Evolutionary conservation across 2,113 vertebrate genomes (phyloP).

Genomic region (Erythrolamprus reginae): DNA sequence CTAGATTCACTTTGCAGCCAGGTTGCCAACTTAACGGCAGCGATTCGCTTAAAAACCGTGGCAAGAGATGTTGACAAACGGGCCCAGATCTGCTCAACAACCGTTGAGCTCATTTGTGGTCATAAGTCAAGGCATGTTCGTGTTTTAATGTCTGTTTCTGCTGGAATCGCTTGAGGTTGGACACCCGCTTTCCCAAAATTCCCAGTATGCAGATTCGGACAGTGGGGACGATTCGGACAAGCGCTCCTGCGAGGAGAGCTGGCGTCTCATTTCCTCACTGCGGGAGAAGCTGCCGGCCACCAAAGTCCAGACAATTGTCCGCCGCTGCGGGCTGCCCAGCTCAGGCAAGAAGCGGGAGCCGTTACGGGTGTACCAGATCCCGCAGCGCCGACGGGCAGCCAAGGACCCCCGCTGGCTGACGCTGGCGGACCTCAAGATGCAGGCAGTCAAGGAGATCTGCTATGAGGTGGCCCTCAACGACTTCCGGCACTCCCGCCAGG

Average conservation of each 20-base stretch:
- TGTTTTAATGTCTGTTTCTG: background rate
- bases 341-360: conserved; percentile 83
- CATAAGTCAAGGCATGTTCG: too few relatives aligned
- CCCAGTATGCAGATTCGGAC: conserved; percentile 81
- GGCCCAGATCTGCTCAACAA: background rate
- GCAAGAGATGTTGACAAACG: background rate
- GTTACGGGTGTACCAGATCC: conserved; percentile 81
- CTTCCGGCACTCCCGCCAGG: conserved; percentile 81
- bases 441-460: conserved; percentile 89
- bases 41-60: background rate
- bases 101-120: background rate
- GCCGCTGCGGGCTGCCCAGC: conserved; percentile 84
- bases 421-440: conserved; percentile 78
- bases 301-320: conserved; percentile 83
- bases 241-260: conserved; percentile 87
- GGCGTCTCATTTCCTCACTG: conserved; percentile 84
- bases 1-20: background rate
- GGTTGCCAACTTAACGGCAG: background rate
- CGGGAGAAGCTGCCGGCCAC: conserved; percentile 82
- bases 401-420: conserved; percentile 80
- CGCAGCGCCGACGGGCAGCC: conserved; percentile 77
- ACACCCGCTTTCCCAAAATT: background rate
- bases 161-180: background rate
- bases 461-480: conserved; percentile 86
- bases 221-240: conserved; percentile 88